phyloP scores from a whole-genome alignment of 1,140 invertebrate genomes.

The Platyura marginata region DNA sequence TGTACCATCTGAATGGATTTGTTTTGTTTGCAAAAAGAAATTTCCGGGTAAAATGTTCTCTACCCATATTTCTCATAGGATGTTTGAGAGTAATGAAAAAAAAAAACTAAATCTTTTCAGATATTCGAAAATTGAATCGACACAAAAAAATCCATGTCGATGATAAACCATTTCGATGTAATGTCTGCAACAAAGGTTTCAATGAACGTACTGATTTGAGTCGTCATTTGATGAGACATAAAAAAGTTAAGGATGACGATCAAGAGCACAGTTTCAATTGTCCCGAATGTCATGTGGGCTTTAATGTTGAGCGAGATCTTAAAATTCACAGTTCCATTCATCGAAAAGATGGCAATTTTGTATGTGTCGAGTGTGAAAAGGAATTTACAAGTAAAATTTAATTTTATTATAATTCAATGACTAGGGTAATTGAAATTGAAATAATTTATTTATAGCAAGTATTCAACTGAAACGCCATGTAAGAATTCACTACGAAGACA shows the following conservation, averaged over 20 bases:
- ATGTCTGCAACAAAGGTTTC: slow-evolving; percentile 25
- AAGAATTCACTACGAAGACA: slow-evolving; percentile 15
- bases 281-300: slow-evolving; percentile 8
- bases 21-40: slow-evolving; percentile 8
- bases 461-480: slow-evolving; percentile 13
- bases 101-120: slow-evolving; percentile 10
- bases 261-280: slow-evolving; percentile 8
- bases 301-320: slow-evolving; percentile 8
- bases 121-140: slow-evolving; percentile 26
- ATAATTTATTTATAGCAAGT: no score
- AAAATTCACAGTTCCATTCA: slow-evolving; percentile 10
- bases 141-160: slow-evolving; percentile 27
- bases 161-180: slow-evolving; percentile 24
- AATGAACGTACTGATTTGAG: slow-evolving; percentile 6
- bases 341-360: slow-evolving; percentile 3
- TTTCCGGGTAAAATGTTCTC: slow-evolving; percentile 8
- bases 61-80: no score
- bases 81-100: not conserved
- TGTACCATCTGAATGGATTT: no score
- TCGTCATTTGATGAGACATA: slow-evolving; percentile 5
- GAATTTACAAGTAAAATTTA: slow-evolving; percentile 8
- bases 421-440: not conserved
- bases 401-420: not conserved
- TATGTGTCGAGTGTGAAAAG: slow-evolving; percentile 9
- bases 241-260: not conserved